Evolutionary conservation across 2,888 invertebrate genomes (phyloP).

Genomic region (Scrobipalpa atriplicella): DNA sequence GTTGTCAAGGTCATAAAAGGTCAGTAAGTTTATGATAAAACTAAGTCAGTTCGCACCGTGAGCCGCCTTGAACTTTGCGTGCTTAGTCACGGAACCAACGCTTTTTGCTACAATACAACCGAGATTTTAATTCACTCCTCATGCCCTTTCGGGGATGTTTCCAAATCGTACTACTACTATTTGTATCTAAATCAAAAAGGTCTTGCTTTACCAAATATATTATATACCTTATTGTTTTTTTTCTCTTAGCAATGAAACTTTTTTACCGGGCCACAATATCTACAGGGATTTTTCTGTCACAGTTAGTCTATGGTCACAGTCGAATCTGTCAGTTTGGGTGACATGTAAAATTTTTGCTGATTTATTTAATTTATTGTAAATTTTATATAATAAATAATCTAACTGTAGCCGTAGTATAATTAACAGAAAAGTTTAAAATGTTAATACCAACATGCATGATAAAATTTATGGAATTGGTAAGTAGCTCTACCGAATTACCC

Average conservation of each 20-base stretch:
- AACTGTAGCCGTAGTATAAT: slow-evolving; percentile 11
- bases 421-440: slow-evolving; percentile 50
- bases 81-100: slow-evolving; percentile 52
- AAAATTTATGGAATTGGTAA: slow-evolving; percentile 73
- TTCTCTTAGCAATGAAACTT: background rate
- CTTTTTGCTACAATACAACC: slow-evolving; percentile 40
- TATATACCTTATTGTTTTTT: too few relatives aligned
- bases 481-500: slow-evolving; percentile 35
- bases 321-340: slow-evolving; percentile 46
- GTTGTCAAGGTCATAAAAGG: too few relatives aligned
- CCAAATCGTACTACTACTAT: background rate
- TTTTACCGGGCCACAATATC: background rate
- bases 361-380: slow-evolving; percentile 42
- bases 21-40: background rate
- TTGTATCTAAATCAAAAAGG: background rate
- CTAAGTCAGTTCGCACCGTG: slow-evolving; percentile 49
- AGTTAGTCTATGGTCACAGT: too few relatives aligned
- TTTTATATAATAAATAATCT: slow-evolving; percentile 35
- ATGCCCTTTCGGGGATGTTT: slow-evolving; percentile 9
- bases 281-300: slow-evolving; percentile 30
- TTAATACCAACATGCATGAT: slow-evolving; percentile 75
- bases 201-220: background rate
- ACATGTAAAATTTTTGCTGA: slow-evolving; percentile 46
- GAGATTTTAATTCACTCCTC: slow-evolving; percentile 30
- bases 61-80: slow-evolving; percentile 66